These are phyloP conservation scores for Halictus rubicundus DNA, from an alignment of 1,140 invertebrate genomes.

Conservation along the genomic window DNA sequence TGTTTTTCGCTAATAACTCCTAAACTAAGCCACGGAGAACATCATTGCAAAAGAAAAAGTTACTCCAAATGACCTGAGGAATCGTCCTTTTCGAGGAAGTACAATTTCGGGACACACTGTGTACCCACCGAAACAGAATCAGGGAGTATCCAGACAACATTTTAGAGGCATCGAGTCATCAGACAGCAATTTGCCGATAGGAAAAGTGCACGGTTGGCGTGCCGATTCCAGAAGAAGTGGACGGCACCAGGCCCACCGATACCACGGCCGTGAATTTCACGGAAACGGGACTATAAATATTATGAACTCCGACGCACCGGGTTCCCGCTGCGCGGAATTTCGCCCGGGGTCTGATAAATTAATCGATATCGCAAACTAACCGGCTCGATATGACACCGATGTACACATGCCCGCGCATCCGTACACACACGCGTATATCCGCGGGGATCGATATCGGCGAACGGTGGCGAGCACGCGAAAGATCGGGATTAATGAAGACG, in stretches of 20 bases:
- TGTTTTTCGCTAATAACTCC: too few relatives aligned
- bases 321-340: conserved; percentile 32
- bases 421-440: too few relatives aligned
- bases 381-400: conserved; percentile 21
- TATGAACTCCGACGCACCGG: background rate
- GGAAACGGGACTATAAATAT: conserved; percentile 37
- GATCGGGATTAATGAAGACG: conserved; percentile 44
- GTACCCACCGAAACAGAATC: too few relatives aligned
- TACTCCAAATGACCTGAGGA: too few relatives aligned
- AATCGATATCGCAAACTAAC: conserved; percentile 40
- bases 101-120: too few relatives aligned
- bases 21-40: too few relatives aligned
- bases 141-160: too few relatives aligned
- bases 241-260: background rate
- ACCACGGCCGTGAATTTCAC: conserved; percentile 23
- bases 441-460: background rate
- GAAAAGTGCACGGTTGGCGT: background rate
- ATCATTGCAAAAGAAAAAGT: too few relatives aligned
- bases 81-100: too few relatives aligned
- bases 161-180: background rate
- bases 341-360: conserved; percentile 23
- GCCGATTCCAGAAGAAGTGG: background rate
- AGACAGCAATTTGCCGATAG: background rate
- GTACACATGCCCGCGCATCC: too few relatives aligned
- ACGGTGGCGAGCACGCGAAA: conserved; percentile 12